phyloP scores from a whole-genome alignment of 1,140 invertebrate species.

The Drosophila ambigua region DNA sequence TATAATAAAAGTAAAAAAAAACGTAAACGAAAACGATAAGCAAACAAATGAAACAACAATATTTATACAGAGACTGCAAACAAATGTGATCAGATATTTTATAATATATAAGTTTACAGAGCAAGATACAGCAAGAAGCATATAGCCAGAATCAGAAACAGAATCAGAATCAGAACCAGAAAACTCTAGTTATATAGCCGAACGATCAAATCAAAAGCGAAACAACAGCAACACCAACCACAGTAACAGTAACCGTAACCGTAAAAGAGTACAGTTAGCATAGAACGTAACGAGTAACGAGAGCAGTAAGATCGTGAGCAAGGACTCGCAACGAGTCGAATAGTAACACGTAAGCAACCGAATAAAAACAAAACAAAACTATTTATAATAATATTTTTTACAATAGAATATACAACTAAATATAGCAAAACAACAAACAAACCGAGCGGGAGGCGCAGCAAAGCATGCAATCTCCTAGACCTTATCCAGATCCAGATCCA shows the following conservation, averaged over 20 bases:
- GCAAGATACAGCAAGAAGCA: conserved; percentile 54
- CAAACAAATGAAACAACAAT: conserved; percentile 73
- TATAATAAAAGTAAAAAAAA: conserved; percentile 48
- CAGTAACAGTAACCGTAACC: conserved; percentile 54
- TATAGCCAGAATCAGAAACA: conserved; percentile 25
- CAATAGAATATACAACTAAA: conserved; percentile 79
- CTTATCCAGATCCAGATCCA: neutral
- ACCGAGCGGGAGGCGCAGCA: conserved; percentile 60
- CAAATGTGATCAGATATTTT: conserved; percentile 84
- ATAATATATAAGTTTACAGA: conserved; percentile 83
- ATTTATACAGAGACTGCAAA: conserved; percentile 84
- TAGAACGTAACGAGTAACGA: conserved; percentile 53
- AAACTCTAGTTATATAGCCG: conserved; percentile 46
- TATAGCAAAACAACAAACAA: conserved; percentile 78
- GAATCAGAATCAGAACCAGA: too few relatives aligned
- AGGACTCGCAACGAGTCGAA: conserved; percentile 50
- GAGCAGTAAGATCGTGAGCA: conserved; percentile 40
- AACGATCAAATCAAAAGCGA: conserved; percentile 69
- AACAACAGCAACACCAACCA: conserved; percentile 57
- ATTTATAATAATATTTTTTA: conserved; percentile 83
- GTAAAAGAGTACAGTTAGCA: conserved; percentile 46
- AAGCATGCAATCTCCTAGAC: conserved; percentile 1
- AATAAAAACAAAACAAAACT: conserved; percentile 50
- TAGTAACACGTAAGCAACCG: conserved; percentile 66
- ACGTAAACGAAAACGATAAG: conserved; percentile 52